Base-by-base conservation (phyloP, 2,888 invertebrate species). In the Tipula vernalis region DNA sequence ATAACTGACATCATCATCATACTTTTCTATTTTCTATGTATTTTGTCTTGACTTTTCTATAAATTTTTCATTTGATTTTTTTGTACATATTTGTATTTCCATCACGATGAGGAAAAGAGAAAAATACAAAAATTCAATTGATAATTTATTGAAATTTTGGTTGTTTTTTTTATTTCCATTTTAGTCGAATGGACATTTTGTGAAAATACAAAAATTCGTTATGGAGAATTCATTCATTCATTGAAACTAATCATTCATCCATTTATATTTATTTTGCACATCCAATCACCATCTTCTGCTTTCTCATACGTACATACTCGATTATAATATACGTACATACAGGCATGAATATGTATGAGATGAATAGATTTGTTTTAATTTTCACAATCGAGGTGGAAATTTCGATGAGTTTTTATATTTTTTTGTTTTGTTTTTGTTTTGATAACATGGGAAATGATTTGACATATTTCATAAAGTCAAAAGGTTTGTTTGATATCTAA, bases 1-100 rank as follows among this genome's bases (percentile, higher is more conserved):
- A 71, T 71, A 71, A 71, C 71, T 71, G 71, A 71, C 71, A 71
- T 71, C 71, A 71, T 71, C 71, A 71, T 71, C 71, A 71, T 71
- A 71, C 71, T 28, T 71, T 18, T 71, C 18, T 28, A 71, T 71
- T 28, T 71, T 15, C 5, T 71, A 28, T 71, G 28, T 71, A 71
- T 71, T 28, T 71, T 15, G 71, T 71, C 28, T 12, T 71, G 71
- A 71, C 71, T 71, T 71, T 57, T 28, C 28, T 10, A 71, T 71
- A 15, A 57, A 57, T 57, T 57, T 57, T 15, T 57, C 51, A 57
- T 57, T 57, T 15, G 6, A 15, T 57, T 57, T 28, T 71, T 71
- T 8, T 15, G 28, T 28, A 28, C 28, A 28, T 28, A 28, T 51
- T 51, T 51, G 51, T 51, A 15, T 51, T 51, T 51, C n/a, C n/a